Percentiles rank a stretch among this genome's conserved stretches.
Evolutionary conservation across 2,797 vertebrate species (phyloP).

Genomic region (Hafferia zeledoni): DNA sequence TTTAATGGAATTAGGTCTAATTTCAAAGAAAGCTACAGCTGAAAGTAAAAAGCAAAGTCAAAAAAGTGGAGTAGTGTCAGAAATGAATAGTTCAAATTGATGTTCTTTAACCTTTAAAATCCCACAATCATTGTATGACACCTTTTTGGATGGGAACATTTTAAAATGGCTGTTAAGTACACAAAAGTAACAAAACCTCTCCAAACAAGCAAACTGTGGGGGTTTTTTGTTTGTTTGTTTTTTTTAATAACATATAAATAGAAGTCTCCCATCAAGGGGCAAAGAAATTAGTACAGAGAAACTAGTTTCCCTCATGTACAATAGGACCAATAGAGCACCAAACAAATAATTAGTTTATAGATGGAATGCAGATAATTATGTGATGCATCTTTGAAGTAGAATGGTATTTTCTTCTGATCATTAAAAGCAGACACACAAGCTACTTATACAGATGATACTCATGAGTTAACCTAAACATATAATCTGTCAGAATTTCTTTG

Average conservation of each 20-base stretch:
- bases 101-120: neutral
- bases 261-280: neutral
- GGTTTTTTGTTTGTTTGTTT: too few species aligned
- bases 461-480: constrained; percentile 42
- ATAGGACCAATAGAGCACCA: neutral
- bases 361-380: constrained; percentile 26
- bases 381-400: constrained; percentile 35
- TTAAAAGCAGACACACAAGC: neutral
- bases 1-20: neutral
- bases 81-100: neutral
- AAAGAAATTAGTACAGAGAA: neutral
- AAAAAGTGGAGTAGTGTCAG: neutral
- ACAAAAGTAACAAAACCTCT: neutral
- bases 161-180: neutral
- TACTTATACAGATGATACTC: constrained; percentile 21
- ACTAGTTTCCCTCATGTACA: neutral
- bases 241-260: neutral
- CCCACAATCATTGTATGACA: neutral
- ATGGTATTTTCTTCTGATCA: constrained; percentile 1
- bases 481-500: neutral
- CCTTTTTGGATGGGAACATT: neutral
- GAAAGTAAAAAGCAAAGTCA: neutral
- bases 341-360: constrained; percentile 56
- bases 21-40: neutral
- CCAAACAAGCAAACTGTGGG: neutral